These are phyloP conservation scores for Ornithorhynchus anatinus DNA, from an alignment of 2,113 vertebrate species.

Conservation along the genomic window DNA sequence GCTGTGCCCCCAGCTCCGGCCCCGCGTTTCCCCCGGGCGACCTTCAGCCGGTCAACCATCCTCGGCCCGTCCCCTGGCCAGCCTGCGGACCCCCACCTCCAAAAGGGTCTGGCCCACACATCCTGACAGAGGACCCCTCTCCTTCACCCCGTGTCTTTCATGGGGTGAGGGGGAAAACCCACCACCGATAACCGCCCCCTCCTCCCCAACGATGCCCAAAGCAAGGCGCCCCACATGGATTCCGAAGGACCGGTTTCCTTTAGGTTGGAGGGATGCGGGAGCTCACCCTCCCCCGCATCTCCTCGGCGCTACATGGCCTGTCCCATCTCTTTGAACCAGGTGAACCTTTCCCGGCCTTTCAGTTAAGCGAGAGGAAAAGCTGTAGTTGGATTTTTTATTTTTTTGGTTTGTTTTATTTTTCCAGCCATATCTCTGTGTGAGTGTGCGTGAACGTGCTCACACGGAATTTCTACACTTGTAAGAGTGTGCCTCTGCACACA, in stretches of 20 bases:
- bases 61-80: background rate
- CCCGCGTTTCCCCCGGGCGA: background rate
- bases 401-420: no score
- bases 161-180: no score
- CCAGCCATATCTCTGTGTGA: background rate
- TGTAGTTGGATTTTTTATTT: constrained; percentile 12
- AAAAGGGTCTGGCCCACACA: no score
- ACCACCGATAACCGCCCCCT: no score
- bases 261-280: background rate
- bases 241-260: no score
- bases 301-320: no score
- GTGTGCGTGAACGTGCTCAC: constrained; percentile 2
- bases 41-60: background rate
- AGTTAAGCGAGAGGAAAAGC: background rate
- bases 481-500: background rate
- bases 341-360: constrained; percentile 15
- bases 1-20: background rate
- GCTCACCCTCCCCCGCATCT: background rate
- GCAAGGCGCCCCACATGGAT: no score
- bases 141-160: no score
- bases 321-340: no score
- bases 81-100: background rate
- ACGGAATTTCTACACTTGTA: constrained; percentile 6
- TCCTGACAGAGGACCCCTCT: no score
- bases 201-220: no score